Percentiles rank a stretch among this genome's conserved stretches.
Evolutionary conservation across 1,140 invertebrate species (phyloP).

Genomic region (Zaprionus kolodkinae): DNA sequence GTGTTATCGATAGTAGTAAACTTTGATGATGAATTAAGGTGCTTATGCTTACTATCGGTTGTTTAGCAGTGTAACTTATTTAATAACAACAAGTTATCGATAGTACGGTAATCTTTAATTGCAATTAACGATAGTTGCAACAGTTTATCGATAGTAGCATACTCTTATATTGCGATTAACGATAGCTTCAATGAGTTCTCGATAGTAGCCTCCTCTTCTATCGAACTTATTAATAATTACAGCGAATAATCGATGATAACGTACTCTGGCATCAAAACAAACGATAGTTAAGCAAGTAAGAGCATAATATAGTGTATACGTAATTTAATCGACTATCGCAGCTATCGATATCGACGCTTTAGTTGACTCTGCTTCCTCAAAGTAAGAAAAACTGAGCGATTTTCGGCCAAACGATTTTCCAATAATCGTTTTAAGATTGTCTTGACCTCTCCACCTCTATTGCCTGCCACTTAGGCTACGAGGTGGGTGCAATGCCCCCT

Average conservation of each 20-base stretch:
- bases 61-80: no score
- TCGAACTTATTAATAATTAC: no score
- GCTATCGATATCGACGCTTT: neutral
- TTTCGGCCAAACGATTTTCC: slow-evolving; percentile 4
- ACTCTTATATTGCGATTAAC: no score
- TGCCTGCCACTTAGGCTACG: neutral
- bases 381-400: neutral
- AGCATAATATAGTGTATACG: no score
- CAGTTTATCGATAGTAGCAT: neutral
- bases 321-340: no score
- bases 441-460: slow-evolving; percentile 25
- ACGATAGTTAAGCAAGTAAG: no score
- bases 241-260: no score
- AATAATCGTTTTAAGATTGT: slow-evolving; percentile 3
- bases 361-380: neutral
- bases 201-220: neutral
- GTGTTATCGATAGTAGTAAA: no score
- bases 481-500: slow-evolving; percentile 39
- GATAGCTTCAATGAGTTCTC: neutral
- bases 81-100: neutral
- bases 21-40: no score
- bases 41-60: no score
- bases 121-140: neutral
- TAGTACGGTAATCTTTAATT: neutral
- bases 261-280: no score